Base-by-base conservation (phyloP, 1,140 invertebrate genomes). In the Leptinotarsa texana region DNA sequence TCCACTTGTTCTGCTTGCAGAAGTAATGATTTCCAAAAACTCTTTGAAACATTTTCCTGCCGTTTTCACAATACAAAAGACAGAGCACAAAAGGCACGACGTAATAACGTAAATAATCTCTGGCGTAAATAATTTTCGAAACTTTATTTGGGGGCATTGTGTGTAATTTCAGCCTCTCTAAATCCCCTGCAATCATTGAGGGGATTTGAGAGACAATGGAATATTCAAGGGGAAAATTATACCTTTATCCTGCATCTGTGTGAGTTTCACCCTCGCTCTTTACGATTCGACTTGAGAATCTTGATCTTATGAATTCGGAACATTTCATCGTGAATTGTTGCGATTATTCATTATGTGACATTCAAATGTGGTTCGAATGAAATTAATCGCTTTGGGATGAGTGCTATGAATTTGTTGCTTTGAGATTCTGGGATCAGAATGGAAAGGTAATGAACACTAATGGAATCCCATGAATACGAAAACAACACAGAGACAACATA, bases 201-300 rank as follows among this genome's bases (percentile, higher is more conserved):
- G 69, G 79, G 80, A 82, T 82, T 80, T 79, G 13, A 47, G 63
- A 82, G 80, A 82, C 80, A 82, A 81, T 81, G 74, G 80, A 80
- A 76, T 79, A 76, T 78, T 78, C 79, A 80, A 80, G 80, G 74
- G 81, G 77, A 78, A 82, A 82, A 82, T 81, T 81, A 80, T 76
- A 77, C 73, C 62, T 74, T 77, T 70, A 75, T 79, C 77, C 78
- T 80, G 78, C 80, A 80, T 80, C 79, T 80, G 79, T 68, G 69
- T 66, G 42, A 33, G 63, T 18, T 18, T 18, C 61, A 17, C 49
- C 68, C 68, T 33, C 62, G 21, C 57, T 61, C 24, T 42, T 70
- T 42, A 61, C 69, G n/a, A 49, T 49, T 15, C 69, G 69, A 51
- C 69, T 48, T 42, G 69, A 70, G 69, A 70, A 57, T 42, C 69